phyloP scores from a whole-genome alignment of 2,888 invertebrate species.

The Cerastoderma edule region DNA sequence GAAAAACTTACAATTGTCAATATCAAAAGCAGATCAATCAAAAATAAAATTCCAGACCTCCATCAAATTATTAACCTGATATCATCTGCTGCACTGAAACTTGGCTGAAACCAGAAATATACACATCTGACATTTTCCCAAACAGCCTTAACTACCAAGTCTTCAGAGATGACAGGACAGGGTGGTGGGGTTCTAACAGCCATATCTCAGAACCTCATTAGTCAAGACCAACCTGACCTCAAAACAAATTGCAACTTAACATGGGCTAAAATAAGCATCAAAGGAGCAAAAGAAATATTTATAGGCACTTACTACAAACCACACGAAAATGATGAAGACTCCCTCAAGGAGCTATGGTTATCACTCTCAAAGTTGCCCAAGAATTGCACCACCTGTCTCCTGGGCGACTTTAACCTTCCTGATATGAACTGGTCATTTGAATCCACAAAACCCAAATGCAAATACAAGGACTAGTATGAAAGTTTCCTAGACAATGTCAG shows the following conservation, averaged over 20 bases:
- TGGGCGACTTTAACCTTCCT: conserved; percentile 27
- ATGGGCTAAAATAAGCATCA: conserved; percentile 25
- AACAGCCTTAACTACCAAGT: not conserved
- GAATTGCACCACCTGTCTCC: conserved; percentile 19
- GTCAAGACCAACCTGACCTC: conserved; percentile 30
- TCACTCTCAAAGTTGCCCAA: conserved; percentile 21
- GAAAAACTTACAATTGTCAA: not conserved
- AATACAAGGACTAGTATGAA: not conserved
- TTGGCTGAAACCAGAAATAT: conserved; percentile 37
- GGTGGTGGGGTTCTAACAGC: conserved; percentile 37
- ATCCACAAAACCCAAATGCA: not conserved
- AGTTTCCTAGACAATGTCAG: not conserved
- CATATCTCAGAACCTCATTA: not conserved
- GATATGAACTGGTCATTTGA: conserved; percentile 17
- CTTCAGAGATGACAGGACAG: conserved; percentile 3
- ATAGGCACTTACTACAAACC: conserved; percentile 21
- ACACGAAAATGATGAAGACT: conserved; percentile 25
- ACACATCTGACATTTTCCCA: conserved; percentile 32
- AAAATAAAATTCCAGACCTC: conserved; percentile 16
- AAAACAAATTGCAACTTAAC: conserved; percentile 18
- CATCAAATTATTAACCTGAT: conserved; percentile 25
- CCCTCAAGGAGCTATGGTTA: conserved; percentile 16
- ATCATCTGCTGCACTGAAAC: conserved; percentile 32
- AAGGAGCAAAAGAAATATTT: not conserved
- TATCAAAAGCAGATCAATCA: conserved; percentile 10